Base-by-base conservation (phyloP, 2,888 invertebrate genomes). In the Chalcis sispes region DNA sequence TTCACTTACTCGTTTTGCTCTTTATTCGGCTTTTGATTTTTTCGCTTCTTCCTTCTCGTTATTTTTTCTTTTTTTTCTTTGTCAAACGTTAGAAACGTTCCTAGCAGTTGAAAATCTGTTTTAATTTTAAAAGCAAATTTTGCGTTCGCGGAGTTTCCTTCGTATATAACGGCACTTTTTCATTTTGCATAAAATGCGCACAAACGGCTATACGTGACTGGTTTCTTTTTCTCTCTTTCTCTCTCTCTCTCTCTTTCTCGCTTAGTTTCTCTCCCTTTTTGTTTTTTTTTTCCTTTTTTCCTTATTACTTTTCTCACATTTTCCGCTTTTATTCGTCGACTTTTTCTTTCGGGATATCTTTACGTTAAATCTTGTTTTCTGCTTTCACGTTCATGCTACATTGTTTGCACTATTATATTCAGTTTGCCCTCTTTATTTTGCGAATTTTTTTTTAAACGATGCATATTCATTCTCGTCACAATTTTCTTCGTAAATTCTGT, bases 291-390 rank as follows among this genome's bases (percentile, higher is more conserved):
- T 25, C 18, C 56, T 23, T 20, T 15, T 29, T 40, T 40, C 40
- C 40, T 10, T 23, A 40, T 36, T 32, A 77, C 65, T 36, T 77
- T 75, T 65, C 72, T 65, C 20, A 64, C 50, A 46, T 77, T 77
- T 46, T 78, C 77, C 77, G 80, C 72, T 78, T 80, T 78, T n/a
- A 40, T 52, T 74, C 74, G 77, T 70, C 69, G 78, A n/a, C 79
- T 79, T 25, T 58, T 25, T 25, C 8, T 40, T n/a, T 54, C 25
- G n/a, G 25, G 66, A 66, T 23, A 70, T 59, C 23, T 48, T 59
- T 46, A 15, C 29, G 32, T 20, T 70, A 59, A 59, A 70, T 70
- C 70, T 70, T 58, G 36, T 32, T 59, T 58, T 42, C 40, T 10
- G 27, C 66, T 25, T 66, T 50, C 36, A 18, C 20, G 59, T 29